Evolutionary conservation across 2,797 vertebrate species (phyloP).

Genomic region (Labroides dimidiatus): DNA sequence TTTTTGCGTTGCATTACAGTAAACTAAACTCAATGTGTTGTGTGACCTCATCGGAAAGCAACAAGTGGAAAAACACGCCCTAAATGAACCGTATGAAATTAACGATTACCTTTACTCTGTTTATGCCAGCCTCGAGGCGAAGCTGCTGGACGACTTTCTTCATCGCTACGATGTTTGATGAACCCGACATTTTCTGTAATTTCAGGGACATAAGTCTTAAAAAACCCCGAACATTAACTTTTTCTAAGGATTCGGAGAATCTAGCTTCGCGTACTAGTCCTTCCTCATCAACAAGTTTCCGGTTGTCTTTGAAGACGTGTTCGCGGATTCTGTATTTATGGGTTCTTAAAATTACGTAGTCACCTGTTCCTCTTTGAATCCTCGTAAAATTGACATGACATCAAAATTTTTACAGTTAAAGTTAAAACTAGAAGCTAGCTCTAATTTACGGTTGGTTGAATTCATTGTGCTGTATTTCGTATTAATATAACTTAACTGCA

Average conservation of each 20-base stretch:
- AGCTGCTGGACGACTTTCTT: conserved; percentile 94
- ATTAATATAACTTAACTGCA: too few species aligned
- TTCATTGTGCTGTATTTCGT: too few species aligned
- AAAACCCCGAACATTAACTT: too few species aligned
- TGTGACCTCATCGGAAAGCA: too few species aligned
- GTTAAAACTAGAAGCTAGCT: too few species aligned
- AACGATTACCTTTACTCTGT: conserved; percentile 90
- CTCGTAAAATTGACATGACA: too few species aligned
- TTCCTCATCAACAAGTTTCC: conserved; percentile 59
- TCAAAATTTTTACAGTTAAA: too few species aligned
- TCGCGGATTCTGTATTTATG: conserved; percentile 28
- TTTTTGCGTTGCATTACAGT: rapidly evolving
- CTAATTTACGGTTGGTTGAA: too few species aligned
- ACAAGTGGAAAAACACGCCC: conserved; percentile 32
- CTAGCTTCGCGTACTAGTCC: conserved; percentile 37
- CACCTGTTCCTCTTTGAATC: too few species aligned
- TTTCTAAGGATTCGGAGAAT: neutral
- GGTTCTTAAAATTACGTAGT: neutral
- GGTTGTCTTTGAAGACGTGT: conserved; percentile 55
- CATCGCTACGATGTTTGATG: conserved; percentile 90
- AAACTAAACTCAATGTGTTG: too few species aligned
- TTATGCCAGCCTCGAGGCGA: conserved; percentile 91
- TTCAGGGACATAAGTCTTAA: neutral
- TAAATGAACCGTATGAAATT: neutral
- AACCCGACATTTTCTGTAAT: conserved; percentile 85